A percentile compares a stretch with the other conserved stretches of the same genome.
Evolutionary conservation across 1,140 invertebrate species (phyloP).

Genomic region (Lepidostoma basale): DNA sequence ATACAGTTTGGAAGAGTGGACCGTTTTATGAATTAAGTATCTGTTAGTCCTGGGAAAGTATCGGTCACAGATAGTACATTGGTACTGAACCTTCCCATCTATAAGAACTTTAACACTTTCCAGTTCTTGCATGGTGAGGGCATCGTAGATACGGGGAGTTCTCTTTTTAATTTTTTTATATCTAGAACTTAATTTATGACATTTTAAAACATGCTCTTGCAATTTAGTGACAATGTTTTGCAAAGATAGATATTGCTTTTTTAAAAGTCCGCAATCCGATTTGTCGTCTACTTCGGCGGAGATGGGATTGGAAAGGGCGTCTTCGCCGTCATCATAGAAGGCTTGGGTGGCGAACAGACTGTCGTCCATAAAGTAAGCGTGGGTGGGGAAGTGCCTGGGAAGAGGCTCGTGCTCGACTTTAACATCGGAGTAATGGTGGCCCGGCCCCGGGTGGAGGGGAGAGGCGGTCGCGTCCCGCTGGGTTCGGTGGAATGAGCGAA

Average conservation of each 20-base stretch:
- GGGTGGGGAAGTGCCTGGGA: conserved; percentile 8
- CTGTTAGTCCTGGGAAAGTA: conserved; percentile 34
- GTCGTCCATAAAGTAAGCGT: conserved; percentile 10
- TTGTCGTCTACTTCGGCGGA: background rate
- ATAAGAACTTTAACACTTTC: conserved; percentile 55
- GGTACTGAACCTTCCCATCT: conserved; percentile 58
- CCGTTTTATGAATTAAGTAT: conserved; percentile 35
- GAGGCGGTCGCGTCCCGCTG: conserved; percentile 1
- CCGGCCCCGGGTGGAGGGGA: background rate
- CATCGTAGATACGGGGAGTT: conserved; percentile 38
- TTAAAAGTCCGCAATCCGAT: background rate
- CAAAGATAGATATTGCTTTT: conserved; percentile 4
- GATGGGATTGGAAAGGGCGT: background rate
- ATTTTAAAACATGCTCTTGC: background rate
- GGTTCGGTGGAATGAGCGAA: conserved; percentile 21
- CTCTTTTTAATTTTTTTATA: conserved; percentile 41
- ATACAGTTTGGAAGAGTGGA: conserved; percentile 45
- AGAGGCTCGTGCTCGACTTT: conserved; percentile 15
- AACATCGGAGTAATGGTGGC: conserved; percentile 4
- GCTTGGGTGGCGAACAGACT: background rate
- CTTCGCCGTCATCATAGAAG: background rate
- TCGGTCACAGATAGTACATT: conserved; percentile 40
- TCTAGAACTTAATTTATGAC: conserved; percentile 28
- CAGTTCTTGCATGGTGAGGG: conserved; percentile 45
- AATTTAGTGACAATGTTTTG: background rate